These are phyloP conservation scores for Platynereis dumerilii DNA, from an alignment of 2,888 invertebrate genomes.

Conservation along the genomic window DNA sequence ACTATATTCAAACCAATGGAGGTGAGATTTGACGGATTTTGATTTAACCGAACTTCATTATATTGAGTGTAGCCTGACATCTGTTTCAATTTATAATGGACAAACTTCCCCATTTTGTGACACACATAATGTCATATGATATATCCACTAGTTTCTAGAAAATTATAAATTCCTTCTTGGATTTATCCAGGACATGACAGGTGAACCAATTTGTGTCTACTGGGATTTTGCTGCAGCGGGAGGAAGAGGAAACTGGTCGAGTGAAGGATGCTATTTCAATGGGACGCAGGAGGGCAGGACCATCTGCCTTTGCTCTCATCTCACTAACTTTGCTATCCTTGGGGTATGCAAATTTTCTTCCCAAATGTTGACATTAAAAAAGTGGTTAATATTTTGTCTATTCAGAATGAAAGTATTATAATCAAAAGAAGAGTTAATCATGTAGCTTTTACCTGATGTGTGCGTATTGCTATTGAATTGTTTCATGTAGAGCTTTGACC, in stretches of 20 bases:
- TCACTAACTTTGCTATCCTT: slow-evolving; percentile 54
- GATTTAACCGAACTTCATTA: not conserved
- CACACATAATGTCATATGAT: too few species aligned
- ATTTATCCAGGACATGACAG: not conserved
- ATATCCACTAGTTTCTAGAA: too few species aligned
- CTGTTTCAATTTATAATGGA: too few species aligned
- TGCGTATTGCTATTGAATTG: not conserved
- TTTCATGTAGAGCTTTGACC: not conserved
- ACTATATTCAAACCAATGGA: not conserved
- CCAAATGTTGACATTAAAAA: too few species aligned
- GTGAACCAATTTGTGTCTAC: slow-evolving; percentile 26
- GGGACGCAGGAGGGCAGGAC: slow-evolving; percentile 34
- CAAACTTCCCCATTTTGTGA: not conserved
- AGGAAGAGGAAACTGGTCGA: slow-evolving; percentile 40
- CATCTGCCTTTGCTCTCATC: slow-evolving; percentile 53
- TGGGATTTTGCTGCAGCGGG: slow-evolving; percentile 48
- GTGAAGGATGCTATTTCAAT: slow-evolving; percentile 43
- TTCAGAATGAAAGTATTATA: too few species aligned
- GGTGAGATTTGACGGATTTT: not conserved
- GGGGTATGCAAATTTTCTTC: slow-evolving; percentile 20
- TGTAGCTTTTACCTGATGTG: too few species aligned
- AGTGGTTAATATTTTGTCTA: too few species aligned
- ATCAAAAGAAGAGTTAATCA: too few species aligned
- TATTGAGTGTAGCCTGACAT: too few species aligned
- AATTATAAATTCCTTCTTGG: too few species aligned